Base-by-base conservation (phyloP, 2,888 invertebrate species). In the Brenthis ino region DNA sequence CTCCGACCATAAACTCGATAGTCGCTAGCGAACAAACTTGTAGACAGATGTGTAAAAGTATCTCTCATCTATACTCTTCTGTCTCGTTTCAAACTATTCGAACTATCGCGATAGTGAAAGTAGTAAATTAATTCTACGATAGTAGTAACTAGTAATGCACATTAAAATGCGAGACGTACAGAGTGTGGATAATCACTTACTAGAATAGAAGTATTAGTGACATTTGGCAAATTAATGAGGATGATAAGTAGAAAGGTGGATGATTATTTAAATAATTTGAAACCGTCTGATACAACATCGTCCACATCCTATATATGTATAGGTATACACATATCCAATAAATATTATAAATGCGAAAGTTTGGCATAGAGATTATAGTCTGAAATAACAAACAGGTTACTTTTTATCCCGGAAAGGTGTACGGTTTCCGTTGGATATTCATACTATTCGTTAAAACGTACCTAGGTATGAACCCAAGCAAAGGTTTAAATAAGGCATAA, bases 101-200 rank as follows among this genome's bases (percentile, higher is more conserved):
- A 57, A 60, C 48, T 60, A 28, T 60, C 28, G 28, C 28, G 14
- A 47, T 28, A 55, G 20, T 60, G 48, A 60, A 60, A 48, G 48
- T 60, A 56, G 37, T 56, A 33, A n/a, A 16, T 48, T 48, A 61
- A 20, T 53, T 37, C 53, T 20, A 63, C 37, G 51, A 12, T 51
- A 63, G 53, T 20, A 20, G 28, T 28, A 28, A 63, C 6, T 20
- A 20, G 28, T 28, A 28, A 63, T 14, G 8, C n/a, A 13, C 16
- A 63, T 67, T 61, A 56, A 50, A 56, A 67, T 67, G 67, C 67
- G 56, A 67, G 55, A 56, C 61, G 55, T 16, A 61, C 4, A 56
- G 37, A 50, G 63, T 43, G 37, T 2, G 2, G 37, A 43, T 43
- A 43, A 64, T 54, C 43, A 64, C 24, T 43, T 55, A 33, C 6